Evolutionary conservation across 1,140 invertebrate species (phyloP), one percentile per base, ranked within the genome.

Genomic region (Drosophila nannoptera): DNA sequence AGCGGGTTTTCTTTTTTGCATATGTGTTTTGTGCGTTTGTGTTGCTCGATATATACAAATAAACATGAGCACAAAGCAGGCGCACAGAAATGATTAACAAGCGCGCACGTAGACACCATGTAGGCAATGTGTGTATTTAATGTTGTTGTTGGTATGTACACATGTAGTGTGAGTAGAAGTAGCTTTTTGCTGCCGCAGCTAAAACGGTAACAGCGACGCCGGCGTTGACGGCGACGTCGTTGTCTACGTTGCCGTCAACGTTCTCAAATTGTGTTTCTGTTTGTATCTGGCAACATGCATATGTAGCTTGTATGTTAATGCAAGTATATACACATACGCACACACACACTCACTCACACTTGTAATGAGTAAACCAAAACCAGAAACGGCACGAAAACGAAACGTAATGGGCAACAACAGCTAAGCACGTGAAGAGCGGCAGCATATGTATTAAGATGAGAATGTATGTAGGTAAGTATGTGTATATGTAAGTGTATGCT

Each of bases 11-110:
- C 68, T 78, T 58, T 62, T 75, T 78, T 83, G 80, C 80, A 83
- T 83, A 84, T 84, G 80, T 69, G 69, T 71, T 68, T 74, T 69
- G 81, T 87, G 81, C 74, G 81, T 77, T 77, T 86, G 81, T 86
- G 77, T 84, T 77, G 81, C 82, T 81, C 82, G 81, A 86, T 86
- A 86, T 86, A 86, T 86, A 86, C 81, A 86, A 86, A 86, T 87
- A 86, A 86, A 86, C 81, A 86, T 86, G 84, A 86, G 82, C 82
- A 72, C 70, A 58, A 70, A 86, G 74, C 81, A 86, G 81, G 81
- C 82, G 81, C 67, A 61, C 81, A 86, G 81, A 55, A 86, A 77
- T 71, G 74, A 86, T 86, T 86, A 84, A 82, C 81, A 84, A 48
- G 73, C 67, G 73, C 67, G 40, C 69, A 61, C 69, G 63, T 73